Evolutionary conservation across 1,140 invertebrate species (phyloP), one percentile per base, ranked within the genome.

Genomic region (Coptotermes formosanus): DNA sequence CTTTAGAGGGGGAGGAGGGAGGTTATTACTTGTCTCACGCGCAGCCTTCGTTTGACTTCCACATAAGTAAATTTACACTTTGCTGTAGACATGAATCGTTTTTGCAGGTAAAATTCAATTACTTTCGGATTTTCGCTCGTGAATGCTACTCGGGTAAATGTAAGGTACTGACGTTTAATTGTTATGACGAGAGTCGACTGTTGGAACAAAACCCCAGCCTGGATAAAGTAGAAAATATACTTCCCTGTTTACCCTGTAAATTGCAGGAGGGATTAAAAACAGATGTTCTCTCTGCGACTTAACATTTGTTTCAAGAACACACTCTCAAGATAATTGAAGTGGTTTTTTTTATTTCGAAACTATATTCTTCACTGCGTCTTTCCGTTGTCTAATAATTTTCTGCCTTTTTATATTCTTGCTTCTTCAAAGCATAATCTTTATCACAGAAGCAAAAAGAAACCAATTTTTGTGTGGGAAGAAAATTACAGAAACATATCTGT

Each of bases 181-280:
- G 64, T 75, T 75, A n/a, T 75, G 64, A 75, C n/a, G 64, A 75
- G 25, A 25, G n/a, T 75, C 25, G n/a, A 3, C 0, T 8, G n/a
- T 12, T 30, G n/a, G 64, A 75, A 30, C 64, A 30, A 75, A 75
- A 75, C 64, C 64, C 25, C 25, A 8, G 7, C 6, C 7, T 75
- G 25, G 64, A 75, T 75, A 75, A 30, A 75, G 64, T 75, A 75
- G 64, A n/a, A 75, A 30, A 25, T 75, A 30, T 75, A 30, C 25
- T 75, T 30, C 64, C 52, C 64, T 75, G 64, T 75, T 75, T 75
- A 30, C 64, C 64, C 64, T 75, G 64, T 30, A 75, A 75, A 75
- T 75, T 75, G 64, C 64, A 75, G 8, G 64, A 2, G 7, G 64
- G 25, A 30, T 30, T 75, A 75, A 75, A 75, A 75, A 75, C 64